A percentile compares a stretch with the other conserved stretches of the same genome.
Conservation (phyloP, 2,113 vertebrate genomes). For the Tachycineta bicolor region DNA sequence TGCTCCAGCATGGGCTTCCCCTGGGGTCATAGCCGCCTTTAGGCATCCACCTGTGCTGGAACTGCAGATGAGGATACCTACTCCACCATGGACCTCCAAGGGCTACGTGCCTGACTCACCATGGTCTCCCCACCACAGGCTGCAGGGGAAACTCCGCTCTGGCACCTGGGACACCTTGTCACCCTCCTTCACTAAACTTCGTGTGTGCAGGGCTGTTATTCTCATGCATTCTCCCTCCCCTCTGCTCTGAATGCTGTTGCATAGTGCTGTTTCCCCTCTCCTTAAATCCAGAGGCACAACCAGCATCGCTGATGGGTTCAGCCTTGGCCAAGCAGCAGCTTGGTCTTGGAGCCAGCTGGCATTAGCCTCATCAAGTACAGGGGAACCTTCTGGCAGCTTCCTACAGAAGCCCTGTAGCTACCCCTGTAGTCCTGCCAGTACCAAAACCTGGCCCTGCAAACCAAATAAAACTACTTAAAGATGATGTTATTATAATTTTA, state of each 20-base stretch:
- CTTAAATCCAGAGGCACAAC: not conserved
- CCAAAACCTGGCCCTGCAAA: not conserved
- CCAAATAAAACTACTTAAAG: conserved; percentile 38
- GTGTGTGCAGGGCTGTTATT: not conserved
- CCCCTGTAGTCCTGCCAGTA: not conserved
- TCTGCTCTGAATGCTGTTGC: not conserved
- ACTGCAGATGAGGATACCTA: not conserved
- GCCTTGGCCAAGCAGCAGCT: not conserved
- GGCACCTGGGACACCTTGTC: not conserved
- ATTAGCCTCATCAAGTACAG: not conserved
- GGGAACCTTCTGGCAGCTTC: not conserved
- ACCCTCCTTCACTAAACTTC: not conserved
- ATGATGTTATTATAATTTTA: conserved; percentile 71
- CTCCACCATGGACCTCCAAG: not conserved
- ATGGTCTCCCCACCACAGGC: not conserved
- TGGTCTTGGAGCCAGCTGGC: not conserved
- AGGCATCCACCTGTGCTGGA: fast-evolving
- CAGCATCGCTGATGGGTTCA: fast-evolving
- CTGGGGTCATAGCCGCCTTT: too few relatives aligned
- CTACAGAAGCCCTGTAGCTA: not conserved
- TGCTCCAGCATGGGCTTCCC: not conserved
- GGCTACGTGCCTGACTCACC: not conserved
- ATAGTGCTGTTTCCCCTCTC: not conserved
- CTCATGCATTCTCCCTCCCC: not conserved
- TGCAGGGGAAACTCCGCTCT: not conserved